A percentile compares a stretch with the other conserved stretches of the same genome.
phyloP scores from a whole-genome alignment of 92 coral and sea anemone species.

The Chrysogorgia sp. region DNA sequence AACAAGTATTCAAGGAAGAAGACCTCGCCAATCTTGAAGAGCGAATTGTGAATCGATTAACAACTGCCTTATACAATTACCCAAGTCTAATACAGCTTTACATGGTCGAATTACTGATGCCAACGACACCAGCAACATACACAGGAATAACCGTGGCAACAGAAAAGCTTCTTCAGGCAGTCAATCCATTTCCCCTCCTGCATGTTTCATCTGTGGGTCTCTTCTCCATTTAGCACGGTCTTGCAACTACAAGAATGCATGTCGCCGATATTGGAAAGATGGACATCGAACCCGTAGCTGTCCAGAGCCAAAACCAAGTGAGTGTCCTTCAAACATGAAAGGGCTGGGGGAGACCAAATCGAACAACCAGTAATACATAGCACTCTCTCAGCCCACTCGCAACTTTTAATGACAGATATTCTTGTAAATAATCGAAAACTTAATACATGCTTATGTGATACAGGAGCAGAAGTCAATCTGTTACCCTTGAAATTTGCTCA shows the following conservation, averaged over 20 bases:
- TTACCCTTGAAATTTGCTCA: conserved; percentile 5
- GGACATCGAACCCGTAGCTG: conserved; percentile 25
- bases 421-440: neutral
- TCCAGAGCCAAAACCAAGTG: conserved; percentile 26
- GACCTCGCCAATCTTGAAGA: too few species aligned
- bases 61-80: neutral
- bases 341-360: conserved; percentile 17
- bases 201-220: conserved; percentile 35
- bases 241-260: conserved; percentile 46
- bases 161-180: too few species aligned
- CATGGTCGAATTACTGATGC: neutral
- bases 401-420: neutral
- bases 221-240: conserved; percentile 34
- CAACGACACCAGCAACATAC: neutral
- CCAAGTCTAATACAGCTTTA: neutral
- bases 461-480: conserved; percentile 53
- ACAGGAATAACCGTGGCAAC: neutral
- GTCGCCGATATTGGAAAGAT: conserved; percentile 45
- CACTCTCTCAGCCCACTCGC: neutral
- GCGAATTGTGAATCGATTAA: conserved; percentile 37
- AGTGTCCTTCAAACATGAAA: conserved; percentile 8
- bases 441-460: conserved; percentile 13
- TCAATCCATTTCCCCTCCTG: neutral
- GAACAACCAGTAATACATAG: neutral
- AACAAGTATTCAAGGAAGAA: neutral